Base-by-base conservation (phyloP, 1,140 invertebrate genomes). In the Pseudomyrmex pallidus region DNA sequence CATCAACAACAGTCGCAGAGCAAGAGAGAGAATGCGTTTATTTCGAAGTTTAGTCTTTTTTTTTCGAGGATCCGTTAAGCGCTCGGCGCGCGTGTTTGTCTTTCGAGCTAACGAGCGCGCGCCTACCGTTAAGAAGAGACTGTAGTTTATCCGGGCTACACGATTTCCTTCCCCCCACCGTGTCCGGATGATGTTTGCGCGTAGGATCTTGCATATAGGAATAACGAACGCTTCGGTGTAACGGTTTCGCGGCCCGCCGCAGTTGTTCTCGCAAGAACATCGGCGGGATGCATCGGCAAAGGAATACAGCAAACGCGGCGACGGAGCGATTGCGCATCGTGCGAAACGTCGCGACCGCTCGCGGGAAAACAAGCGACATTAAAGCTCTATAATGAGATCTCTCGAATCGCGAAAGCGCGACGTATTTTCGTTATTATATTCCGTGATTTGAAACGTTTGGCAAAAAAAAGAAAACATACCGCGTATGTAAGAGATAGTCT, bases 191-290 rank as follows among this genome's bases (percentile, higher is more conserved):
- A 80, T 10, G 63, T 57, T 77, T 20, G 25, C 17, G 59, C 61
- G 46, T 35, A 61, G 77, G 25, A 54, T 57, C 56, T 44, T 74
- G 56, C 63, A 74, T 72, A 74, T 61, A 80, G 57, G 85, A 68
- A 70, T 64, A 74, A 84, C 63, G 85, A 35, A 87, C 61, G 86
- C 56, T 64, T 57, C 61, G 84, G 80, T 76, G 85, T 91, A 91
- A 91, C 90, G 91, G 87, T 87, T 91, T 62, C 86, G 89, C 80
- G 91, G 86, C 90, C 85, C 85, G 82, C 84, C 85, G 82, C 85
- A 87, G 87, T 90, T 85, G 85, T 88, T 85, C n/a, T 83, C 82
- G 83, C 89, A 78, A 90, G 84, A 89, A 90, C 84, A 83, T 52
- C 72, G 64, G 80, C 72, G 64, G 73, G 64, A 72, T 62, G 46